Evolutionary conservation across 2,888 invertebrate species (phyloP).

Genomic region (Flexamia atlantica): DNA sequence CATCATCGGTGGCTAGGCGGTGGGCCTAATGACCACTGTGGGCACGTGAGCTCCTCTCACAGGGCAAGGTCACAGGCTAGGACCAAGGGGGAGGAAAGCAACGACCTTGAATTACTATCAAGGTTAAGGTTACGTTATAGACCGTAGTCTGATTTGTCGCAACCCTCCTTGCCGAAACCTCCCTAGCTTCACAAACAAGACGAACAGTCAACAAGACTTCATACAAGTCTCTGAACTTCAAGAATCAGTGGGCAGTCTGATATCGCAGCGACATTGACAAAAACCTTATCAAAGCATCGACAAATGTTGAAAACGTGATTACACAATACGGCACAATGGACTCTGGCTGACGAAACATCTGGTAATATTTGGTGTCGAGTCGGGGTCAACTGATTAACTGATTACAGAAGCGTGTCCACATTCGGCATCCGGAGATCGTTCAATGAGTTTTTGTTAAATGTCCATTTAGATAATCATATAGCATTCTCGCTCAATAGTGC

Average conservation of each 20-base stretch:
- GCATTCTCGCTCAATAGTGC: not conserved
- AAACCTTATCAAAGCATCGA: not conserved
- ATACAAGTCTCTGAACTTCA: too few relatives aligned
- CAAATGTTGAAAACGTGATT: too few relatives aligned
- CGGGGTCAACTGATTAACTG: conserved; percentile 10
- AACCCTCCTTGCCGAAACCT: too few relatives aligned
- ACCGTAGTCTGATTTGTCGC: too few relatives aligned
- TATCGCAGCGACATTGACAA: not conserved
- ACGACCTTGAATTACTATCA: not conserved
- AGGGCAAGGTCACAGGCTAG: not conserved
- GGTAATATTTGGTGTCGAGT: conserved; percentile 31
- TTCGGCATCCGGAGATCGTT: not conserved
- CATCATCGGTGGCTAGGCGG: conserved; percentile 42
- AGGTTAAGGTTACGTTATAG: too few relatives aligned
- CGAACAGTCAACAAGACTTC: too few relatives aligned
- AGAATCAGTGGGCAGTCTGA: too few relatives aligned
- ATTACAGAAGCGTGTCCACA: not conserved
- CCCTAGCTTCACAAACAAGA: too few relatives aligned
- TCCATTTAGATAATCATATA: not conserved
- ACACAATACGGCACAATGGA: not conserved
- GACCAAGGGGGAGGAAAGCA: conserved; percentile 13
- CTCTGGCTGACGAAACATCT: conserved; percentile 33
- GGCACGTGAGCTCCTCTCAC: not conserved
- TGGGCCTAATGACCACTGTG: not conserved
- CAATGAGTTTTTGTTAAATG: not conserved